Evolutionary conservation across 2,888 invertebrate genomes (phyloP).

Genomic region (Leucania comma): DNA sequence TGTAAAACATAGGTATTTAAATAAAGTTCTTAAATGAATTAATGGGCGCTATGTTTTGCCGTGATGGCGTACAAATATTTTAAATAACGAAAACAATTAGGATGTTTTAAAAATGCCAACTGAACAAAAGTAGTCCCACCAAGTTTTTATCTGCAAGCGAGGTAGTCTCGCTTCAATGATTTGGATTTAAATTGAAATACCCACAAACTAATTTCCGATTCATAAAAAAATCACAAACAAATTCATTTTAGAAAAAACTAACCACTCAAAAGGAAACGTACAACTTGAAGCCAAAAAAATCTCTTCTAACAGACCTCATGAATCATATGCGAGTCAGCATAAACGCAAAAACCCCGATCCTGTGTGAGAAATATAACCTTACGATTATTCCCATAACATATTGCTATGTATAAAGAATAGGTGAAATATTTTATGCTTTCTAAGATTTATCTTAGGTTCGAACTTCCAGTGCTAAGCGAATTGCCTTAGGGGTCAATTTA

Average conservation of each 20-base stretch:
- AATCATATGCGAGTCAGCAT: slow-evolving; percentile 39
- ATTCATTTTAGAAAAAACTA: background rate
- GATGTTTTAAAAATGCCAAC: too few relatives aligned
- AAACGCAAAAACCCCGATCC: slow-evolving; percentile 31
- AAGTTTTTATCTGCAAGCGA: too few relatives aligned
- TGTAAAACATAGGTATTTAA: too few relatives aligned
- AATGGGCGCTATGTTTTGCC: too few relatives aligned
- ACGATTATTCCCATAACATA: slow-evolving; percentile 40
- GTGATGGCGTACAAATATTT: too few relatives aligned
- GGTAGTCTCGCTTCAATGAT: too few relatives aligned
- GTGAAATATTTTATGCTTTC: slow-evolving; percentile 50
- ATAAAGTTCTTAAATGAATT: too few relatives aligned
- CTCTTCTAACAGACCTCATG: slow-evolving; percentile 2
- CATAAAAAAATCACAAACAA: too few relatives aligned
- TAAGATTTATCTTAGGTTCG: slow-evolving; percentile 46
- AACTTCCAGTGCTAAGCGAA: slow-evolving; percentile 41
- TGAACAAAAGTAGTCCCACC: too few relatives aligned
- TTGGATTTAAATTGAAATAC: too few relatives aligned
- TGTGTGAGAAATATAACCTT: slow-evolving; percentile 36
- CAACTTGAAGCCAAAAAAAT: background rate
- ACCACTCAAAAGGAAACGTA: background rate
- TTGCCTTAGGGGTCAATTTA: slow-evolving; percentile 30
- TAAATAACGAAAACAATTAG: too few relatives aligned
- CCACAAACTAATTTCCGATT: too few relatives aligned
- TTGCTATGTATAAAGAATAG: slow-evolving; percentile 43